A percentile compares a stretch with the other conserved stretches of the same genome.
These are phyloP conservation scores for Holotrichia oblita DNA, from an alignment of 1,140 invertebrate genomes.

Conservation along the genomic window DNA sequence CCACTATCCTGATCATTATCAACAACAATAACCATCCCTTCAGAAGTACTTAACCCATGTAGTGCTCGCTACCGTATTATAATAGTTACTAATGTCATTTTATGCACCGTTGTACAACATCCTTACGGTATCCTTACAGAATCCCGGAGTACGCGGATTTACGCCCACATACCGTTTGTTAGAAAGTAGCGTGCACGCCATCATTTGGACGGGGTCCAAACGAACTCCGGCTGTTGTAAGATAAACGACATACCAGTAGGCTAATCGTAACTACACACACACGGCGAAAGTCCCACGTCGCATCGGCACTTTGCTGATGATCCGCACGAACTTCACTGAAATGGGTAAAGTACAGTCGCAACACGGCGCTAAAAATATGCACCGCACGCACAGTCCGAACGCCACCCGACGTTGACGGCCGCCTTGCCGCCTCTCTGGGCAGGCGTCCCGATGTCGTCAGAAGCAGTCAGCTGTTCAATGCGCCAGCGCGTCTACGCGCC, in stretches of 20 bases:
- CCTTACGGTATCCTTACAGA: no score
- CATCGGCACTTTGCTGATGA: slow-evolving; percentile 9
- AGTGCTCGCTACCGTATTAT: not conserved
- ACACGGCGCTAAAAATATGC: not conserved
- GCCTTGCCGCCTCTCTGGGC: not conserved
- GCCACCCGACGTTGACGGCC: not conserved
- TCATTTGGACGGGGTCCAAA: slow-evolving; percentile 2
- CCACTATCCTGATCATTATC: not conserved
- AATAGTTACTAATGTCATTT: not conserved
- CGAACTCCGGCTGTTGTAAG: slow-evolving; percentile 8
- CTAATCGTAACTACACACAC: not conserved
- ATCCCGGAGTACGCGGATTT: not conserved
- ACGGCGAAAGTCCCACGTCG: not conserved
- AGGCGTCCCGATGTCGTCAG: not conserved
- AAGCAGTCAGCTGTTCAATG: slow-evolving; percentile 27
- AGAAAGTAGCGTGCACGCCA: slow-evolving; percentile 3
- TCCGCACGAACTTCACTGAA: slow-evolving; percentile 24
- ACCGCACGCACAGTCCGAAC: not conserved
- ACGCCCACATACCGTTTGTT: slow-evolving; percentile 4
- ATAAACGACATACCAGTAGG: not conserved
- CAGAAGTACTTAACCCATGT: not conserved
- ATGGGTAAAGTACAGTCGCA: not conserved
- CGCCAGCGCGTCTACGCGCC: slow-evolving; percentile 20
- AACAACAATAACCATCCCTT: not conserved
- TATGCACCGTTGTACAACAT: not conserved